Evolutionary conservation across 2,113 vertebrate species (phyloP), one percentile per base, ranked within the genome.

Genomic region (Conger conger): DNA sequence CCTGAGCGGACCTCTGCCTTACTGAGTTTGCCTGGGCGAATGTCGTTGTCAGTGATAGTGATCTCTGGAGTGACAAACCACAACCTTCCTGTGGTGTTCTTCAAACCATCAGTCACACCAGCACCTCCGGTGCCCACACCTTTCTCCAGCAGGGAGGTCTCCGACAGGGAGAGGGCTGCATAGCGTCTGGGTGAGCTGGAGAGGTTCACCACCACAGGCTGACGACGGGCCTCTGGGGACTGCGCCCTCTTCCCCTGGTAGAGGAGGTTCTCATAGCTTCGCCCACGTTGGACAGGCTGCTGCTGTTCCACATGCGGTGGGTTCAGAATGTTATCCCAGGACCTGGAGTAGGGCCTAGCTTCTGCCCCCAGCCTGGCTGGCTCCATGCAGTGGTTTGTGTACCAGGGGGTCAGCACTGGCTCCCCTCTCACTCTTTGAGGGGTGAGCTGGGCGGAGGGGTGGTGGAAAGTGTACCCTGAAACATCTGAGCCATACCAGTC

Each of bases 61-160:
- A 99, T 99, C 92, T 99, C 98, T 0, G 98, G 98, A 0, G 98
- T 99, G 80, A 99, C 96, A 8, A 96, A 99, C 98, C 97, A 99
- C 38, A 96, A 95, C 2, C 95, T 95, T 78, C 95, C 94, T 0
- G 88, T 90, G 54, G 85, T 54, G 17, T 92, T 95, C 0, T 93
- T 93, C 86, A 96, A 93, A 0, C 96, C 89, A 0, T 95, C 96
- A 0, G 86, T 88, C 0, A 96, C 94, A 35, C 95, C 93, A 20
- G 23, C 57, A 63, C 20, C 57, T 33, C 96, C 89, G 0, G 95
- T 96, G 0, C 85, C 88, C 0, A 96, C 94, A 30, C 95, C 93
- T 82, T 95, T 96, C 86, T 99, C 98, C 0, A 97, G 91, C 0
- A 97, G 91, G 1, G 97, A 99, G 82, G 94, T 98, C 90, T 99